A percentile compares a stretch with the other conserved stretches of the same genome.
These are phyloP conservation scores for Synchiropus splendidus DNA, from an alignment of 2,113 vertebrate species.

Conservation along the genomic window DNA sequence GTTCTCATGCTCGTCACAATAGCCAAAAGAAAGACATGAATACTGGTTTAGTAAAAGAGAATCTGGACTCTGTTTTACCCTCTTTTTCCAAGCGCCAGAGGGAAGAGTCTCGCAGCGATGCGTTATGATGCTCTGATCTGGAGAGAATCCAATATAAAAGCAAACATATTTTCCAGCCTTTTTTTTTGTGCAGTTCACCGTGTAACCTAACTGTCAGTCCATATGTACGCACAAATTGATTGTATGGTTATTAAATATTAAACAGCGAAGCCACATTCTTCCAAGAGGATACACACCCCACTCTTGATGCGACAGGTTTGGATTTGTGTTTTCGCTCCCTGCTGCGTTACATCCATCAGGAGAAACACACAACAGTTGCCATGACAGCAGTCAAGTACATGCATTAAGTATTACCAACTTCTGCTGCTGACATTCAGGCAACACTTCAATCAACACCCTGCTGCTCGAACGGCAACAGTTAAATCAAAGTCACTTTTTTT, in stretches of 20 bases:
- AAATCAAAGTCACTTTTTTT: too few relatives aligned
- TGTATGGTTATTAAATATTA: too few relatives aligned
- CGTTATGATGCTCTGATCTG: neutral
- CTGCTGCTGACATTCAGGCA: slow-evolving; percentile 40
- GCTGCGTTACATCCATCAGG: slow-evolving; percentile 3
- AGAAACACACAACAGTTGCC: slow-evolving; percentile 43
- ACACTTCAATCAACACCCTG: slow-evolving; percentile 12
- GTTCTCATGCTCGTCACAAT: slow-evolving; percentile 63
- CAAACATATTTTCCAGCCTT: too few relatives aligned
- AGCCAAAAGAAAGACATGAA: slow-evolving; percentile 25
- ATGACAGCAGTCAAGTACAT: slow-evolving; percentile 52
- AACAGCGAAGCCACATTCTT: too few relatives aligned
- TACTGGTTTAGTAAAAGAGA: slow-evolving; percentile 10
- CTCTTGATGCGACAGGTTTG: slow-evolving; percentile 27
- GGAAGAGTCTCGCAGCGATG: slow-evolving; percentile 1
- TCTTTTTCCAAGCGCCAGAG: slow-evolving; percentile 31
- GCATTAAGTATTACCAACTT: slow-evolving; percentile 18
- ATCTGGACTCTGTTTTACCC: slow-evolving; percentile 4
- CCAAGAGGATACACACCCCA: too few relatives aligned
- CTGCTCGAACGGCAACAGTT: neutral
- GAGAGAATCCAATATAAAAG: neutral
- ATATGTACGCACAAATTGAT: too few relatives aligned
- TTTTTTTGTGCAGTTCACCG: too few relatives aligned
- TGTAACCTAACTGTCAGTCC: too few relatives aligned
- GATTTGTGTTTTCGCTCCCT: slow-evolving; percentile 23